Evolutionary conservation across 1,140 invertebrate genomes (phyloP).

Genomic region (Aphaenogaster ashmeadi): DNA sequence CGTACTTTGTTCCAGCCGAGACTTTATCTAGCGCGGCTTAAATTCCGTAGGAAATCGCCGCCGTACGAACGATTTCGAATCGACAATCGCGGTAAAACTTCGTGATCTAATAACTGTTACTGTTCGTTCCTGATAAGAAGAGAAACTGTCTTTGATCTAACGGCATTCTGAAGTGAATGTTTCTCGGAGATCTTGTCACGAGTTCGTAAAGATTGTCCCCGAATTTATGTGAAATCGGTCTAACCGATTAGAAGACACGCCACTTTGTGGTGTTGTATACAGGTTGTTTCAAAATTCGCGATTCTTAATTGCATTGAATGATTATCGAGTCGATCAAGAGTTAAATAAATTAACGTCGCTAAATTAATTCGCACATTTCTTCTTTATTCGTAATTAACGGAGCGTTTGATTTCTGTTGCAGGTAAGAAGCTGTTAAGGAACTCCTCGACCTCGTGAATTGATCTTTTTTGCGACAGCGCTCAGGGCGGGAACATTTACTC

Average conservation of each 20-base stretch:
- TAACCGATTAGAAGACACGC: neutral
- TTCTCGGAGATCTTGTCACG: neutral
- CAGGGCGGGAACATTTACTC: neutral
- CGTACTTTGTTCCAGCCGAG: slow-evolving; percentile 54
- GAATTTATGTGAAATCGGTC: neutral
- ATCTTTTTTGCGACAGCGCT: neutral
- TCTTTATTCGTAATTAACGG: slow-evolving; percentile 6
- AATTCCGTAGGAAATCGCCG: slow-evolving; percentile 52
- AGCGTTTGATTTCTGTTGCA: slow-evolving; percentile 5
- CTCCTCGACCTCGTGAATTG: neutral
- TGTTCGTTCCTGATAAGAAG: slow-evolving; percentile 37
- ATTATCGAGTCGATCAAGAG: neutral
- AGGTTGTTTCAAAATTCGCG: neutral
- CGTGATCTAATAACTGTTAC: slow-evolving; percentile 42
- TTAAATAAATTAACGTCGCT: neutral
- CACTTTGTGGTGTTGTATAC: neutral
- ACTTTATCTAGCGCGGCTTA: slow-evolving; percentile 65
- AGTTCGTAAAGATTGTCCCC: neutral
- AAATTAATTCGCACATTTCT: neutral
- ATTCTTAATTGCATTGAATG: neutral
- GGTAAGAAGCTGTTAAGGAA: neutral
- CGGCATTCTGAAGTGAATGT: neutral
- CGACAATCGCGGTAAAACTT: slow-evolving; percentile 3
- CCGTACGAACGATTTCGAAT: slow-evolving; percentile 27
- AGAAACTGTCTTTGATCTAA: neutral